Percentiles rank a stretch among this genome's conserved stretches.
phyloP scores from a whole-genome alignment of 1,140 invertebrate species.

The Leptopilina clavipes region DNA sequence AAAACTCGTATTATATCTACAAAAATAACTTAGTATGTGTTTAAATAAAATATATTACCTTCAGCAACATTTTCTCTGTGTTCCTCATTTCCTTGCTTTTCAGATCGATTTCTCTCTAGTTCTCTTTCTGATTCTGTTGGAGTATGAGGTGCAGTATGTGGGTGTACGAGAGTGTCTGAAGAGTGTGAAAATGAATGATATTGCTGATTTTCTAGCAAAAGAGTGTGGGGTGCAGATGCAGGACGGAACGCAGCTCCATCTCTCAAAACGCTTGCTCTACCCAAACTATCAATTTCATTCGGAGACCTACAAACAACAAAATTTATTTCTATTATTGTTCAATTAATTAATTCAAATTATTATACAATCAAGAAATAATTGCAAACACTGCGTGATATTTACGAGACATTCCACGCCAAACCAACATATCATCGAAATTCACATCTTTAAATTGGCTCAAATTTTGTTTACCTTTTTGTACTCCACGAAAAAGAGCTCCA shows the following conservation, averaged over 20 bases:
- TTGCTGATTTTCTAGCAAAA: constrained; percentile 69
- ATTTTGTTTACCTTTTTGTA: no score
- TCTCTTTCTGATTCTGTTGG: constrained; percentile 71
- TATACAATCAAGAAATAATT: no score
- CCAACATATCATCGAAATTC: no score
- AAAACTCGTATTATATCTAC: no score
- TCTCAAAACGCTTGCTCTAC: constrained; percentile 80
- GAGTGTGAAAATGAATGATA: constrained; percentile 68
- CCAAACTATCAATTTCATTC: constrained; percentile 73
- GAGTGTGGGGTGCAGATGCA: constrained; percentile 77
- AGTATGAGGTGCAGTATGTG: constrained; percentile 71
- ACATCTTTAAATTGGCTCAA: no score
- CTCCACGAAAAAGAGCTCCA: no score
- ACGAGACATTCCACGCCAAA: no score
- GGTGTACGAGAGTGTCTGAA: constrained; percentile 64
- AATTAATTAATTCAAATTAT: neutral
- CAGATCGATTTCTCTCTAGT: constrained; percentile 66
- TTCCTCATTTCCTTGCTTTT: constrained; percentile 68
- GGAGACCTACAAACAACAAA: constrained; percentile 64
- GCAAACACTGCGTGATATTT: no score
- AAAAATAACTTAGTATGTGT: no score
- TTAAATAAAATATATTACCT: constrained; percentile 56
- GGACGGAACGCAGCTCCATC: constrained; percentile 78
- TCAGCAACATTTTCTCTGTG: constrained; percentile 71
- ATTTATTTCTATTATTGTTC: neutral